Percentiles rank a stretch among this genome's conserved stretches.
phyloP scores from a whole-genome alignment of 2,113 vertebrate species.

The Oncorhynchus tshawytscha region DNA sequence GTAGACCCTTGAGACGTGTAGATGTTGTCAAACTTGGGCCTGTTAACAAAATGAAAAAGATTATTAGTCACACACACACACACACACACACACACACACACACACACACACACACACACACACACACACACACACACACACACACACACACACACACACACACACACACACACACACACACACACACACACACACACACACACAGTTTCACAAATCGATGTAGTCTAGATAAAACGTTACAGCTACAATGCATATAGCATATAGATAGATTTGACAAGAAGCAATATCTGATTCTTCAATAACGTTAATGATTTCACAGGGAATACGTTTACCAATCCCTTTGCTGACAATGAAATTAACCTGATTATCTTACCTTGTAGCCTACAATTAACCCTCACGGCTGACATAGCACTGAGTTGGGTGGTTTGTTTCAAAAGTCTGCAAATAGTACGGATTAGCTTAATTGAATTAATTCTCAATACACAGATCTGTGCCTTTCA shows the following conservation, averaged over 20 bases:
- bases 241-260: not conserved
- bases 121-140: not conserved
- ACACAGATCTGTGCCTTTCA: constrained; percentile 76
- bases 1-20: not conserved
- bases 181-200: not conserved
- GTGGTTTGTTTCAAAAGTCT: constrained; percentile 56
- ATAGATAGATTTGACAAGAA: not conserved
- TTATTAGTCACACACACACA: not conserved
- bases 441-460: constrained; percentile 84
- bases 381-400: constrained; percentile 72
- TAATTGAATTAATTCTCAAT: constrained; percentile 96
- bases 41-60: too few species aligned
- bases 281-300: not conserved
- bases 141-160: not conserved
- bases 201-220: not conserved
- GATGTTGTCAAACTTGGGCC: too few species aligned
- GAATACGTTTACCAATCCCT: constrained; percentile 62
- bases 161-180: too few species aligned
- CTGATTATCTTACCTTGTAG: constrained; percentile 80
- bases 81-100: not conserved
- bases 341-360: constrained; percentile 79
- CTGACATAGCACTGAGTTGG: constrained; percentile 56
- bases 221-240: not conserved
- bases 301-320: constrained; percentile 15
- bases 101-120: constrained; percentile 1